phyloP scores from a whole-genome alignment of 1,140 invertebrate species.

The Drosophila obscura region DNA sequence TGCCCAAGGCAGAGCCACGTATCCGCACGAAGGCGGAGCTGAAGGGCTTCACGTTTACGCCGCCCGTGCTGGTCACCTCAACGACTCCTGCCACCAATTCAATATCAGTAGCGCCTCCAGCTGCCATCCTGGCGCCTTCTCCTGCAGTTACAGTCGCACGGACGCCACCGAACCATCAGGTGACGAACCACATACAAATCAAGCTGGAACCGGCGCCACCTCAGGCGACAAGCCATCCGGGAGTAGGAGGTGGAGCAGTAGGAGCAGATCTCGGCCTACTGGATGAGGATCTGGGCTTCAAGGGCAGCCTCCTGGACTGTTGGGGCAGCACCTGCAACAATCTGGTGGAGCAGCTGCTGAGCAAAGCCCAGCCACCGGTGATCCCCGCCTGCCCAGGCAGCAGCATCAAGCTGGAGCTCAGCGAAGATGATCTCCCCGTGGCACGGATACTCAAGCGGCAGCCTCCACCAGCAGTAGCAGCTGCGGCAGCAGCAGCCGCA shows the following conservation, averaged over 20 bases:
- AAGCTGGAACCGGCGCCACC: constrained; percentile 59
- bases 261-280: constrained; percentile 30
- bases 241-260: background rate
- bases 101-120: background rate
- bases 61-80: constrained; percentile 56
- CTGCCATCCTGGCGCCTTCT: too few relatives aligned
- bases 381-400: constrained; percentile 6
- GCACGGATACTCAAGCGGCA: constrained; percentile 63
- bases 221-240: too few relatives aligned
- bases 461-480: constrained; percentile 4
- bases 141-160: background rate
- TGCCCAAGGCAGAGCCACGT: constrained; percentile 86
- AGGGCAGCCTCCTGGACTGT: constrained; percentile 68
- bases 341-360: constrained; percentile 74
- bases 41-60: constrained; percentile 86
- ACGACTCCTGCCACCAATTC: constrained; percentile 20
- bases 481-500: constrained; percentile 28
- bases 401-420: constrained; percentile 64
- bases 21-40: constrained; percentile 93
- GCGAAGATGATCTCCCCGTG: constrained; percentile 71
- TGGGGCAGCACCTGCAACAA: constrained; percentile 81
- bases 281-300: constrained; percentile 33
- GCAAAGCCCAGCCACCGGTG: constrained; percentile 9
- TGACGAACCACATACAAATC: constrained; percentile 68
- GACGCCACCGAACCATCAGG: constrained; percentile 42